Evolutionary conservation across 2,888 invertebrate genomes (phyloP).

Genomic region (Himalopsyche tibetana): DNA sequence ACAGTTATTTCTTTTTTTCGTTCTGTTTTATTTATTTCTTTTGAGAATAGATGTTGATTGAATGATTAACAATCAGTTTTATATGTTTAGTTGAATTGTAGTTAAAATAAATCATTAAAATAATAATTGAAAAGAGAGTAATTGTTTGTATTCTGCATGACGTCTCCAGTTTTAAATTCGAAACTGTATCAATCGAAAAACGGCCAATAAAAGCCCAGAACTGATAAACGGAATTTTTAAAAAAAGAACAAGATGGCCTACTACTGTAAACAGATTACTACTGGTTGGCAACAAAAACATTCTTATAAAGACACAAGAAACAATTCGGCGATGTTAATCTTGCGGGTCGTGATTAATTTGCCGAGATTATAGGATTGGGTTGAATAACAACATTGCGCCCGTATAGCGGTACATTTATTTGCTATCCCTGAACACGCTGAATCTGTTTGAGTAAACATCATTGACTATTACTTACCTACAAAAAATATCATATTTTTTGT

Average conservation of each 20-base stretch:
- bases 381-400: background rate
- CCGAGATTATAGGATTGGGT: constrained; percentile 37
- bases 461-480: too few relatives aligned
- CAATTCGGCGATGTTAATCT: constrained; percentile 41
- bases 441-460: too few relatives aligned
- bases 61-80: too few relatives aligned
- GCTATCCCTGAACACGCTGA: background rate
- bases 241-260: constrained; percentile 17
- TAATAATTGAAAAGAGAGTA: too few relatives aligned
- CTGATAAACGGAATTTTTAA: background rate
- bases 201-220: background rate
- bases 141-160: too few relatives aligned
- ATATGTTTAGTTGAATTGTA: too few relatives aligned
- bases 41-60: too few relatives aligned
- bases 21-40: too few relatives aligned
- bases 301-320: constrained; percentile 33
- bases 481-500: too few relatives aligned
- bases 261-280: constrained; percentile 42
- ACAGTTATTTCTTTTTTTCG: too few relatives aligned
- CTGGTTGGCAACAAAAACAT: constrained; percentile 23
- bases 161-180: too few relatives aligned
- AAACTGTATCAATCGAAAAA: background rate
- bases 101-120: too few relatives aligned
- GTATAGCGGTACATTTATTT: background rate
- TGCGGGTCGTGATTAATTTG: constrained; percentile 26